A percentile compares a stretch with the other conserved stretches of the same genome.
Conservation (phyloP, 2,888 invertebrate species). For the Conomelus anceps region DNA sequence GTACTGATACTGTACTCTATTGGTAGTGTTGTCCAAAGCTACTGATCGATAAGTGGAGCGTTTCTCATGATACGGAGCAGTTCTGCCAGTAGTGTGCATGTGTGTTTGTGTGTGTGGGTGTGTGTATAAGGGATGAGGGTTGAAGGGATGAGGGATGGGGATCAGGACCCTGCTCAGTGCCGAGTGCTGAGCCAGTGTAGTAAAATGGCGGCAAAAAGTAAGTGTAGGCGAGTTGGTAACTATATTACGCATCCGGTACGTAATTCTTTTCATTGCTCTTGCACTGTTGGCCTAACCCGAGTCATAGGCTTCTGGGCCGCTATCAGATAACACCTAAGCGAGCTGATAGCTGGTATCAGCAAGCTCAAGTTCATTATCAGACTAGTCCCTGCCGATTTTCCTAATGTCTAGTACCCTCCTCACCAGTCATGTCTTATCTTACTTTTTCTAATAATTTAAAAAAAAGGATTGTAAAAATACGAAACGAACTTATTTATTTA, state of each 20-base stretch:
- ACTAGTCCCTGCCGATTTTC: not conserved
- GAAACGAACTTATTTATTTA: too few relatives aligned
- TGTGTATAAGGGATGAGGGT: too few relatives aligned
- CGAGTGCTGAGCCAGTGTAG: not conserved
- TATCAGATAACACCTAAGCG: not conserved
- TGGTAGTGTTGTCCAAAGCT: not conserved
- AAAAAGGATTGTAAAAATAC: too few relatives aligned
- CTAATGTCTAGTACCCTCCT: not conserved
- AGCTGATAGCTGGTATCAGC: not conserved
- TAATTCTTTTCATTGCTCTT: not conserved
- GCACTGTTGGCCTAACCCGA: not conserved
- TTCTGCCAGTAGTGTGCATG: not conserved
- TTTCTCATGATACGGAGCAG: not conserved
- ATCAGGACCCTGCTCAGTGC: not conserved
- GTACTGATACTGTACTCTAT: too few relatives aligned
- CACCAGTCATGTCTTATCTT: not conserved
- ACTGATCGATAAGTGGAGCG: not conserved
- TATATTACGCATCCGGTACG: conserved; percentile 2
- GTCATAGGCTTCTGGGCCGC: not conserved
- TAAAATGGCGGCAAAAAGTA: not conserved
- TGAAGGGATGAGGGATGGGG: not conserved
- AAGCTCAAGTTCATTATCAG: not conserved
- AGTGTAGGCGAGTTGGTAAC: not conserved
- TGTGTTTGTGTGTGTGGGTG: too few relatives aligned
- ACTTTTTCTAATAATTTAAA: not conserved